Evolutionary conservation across 2,113 vertebrate species (phyloP).

Genomic region (Corythornis vintsioides): DNA sequence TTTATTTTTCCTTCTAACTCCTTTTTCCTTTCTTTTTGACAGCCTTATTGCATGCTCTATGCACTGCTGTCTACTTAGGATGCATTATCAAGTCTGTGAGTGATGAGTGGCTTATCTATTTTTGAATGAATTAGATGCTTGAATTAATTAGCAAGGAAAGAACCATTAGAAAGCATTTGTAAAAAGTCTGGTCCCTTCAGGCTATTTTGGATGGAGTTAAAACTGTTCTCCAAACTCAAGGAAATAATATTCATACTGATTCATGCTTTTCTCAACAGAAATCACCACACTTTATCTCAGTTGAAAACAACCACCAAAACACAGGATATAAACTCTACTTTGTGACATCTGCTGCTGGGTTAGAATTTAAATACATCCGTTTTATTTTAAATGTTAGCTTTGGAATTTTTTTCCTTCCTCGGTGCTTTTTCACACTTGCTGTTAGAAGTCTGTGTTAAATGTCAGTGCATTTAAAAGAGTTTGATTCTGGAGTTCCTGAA

Average conservation of each 20-base stretch:
- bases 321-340: conserved; percentile 19
- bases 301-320: neutral
- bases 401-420: neutral
- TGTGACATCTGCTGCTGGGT: neutral
- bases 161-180: conserved; percentile 27
- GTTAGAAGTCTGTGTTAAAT: neutral
- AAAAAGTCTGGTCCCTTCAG: conserved; percentile 22
- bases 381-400: conserved; percentile 15
- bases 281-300: neutral
- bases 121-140: conserved; percentile 46
- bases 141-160: conserved; percentile 39
- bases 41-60: neutral
- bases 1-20: neutral
- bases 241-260: neutral
- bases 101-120: conserved; percentile 29
- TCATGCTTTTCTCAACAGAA: conserved; percentile 10
- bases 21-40: neutral
- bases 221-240: neutral
- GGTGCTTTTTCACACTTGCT: neutral
- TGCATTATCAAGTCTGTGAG: neutral
- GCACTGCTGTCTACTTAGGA: conserved; percentile 17
- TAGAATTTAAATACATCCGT: neutral
- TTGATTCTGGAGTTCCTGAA: conserved; percentile 3
- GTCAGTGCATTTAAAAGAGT: neutral
- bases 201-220: neutral